Evolutionary conservation across 2,888 invertebrate species (phyloP), one percentile per base, ranked within the genome.

Genomic region (Rhagophthalmus giganteus): DNA sequence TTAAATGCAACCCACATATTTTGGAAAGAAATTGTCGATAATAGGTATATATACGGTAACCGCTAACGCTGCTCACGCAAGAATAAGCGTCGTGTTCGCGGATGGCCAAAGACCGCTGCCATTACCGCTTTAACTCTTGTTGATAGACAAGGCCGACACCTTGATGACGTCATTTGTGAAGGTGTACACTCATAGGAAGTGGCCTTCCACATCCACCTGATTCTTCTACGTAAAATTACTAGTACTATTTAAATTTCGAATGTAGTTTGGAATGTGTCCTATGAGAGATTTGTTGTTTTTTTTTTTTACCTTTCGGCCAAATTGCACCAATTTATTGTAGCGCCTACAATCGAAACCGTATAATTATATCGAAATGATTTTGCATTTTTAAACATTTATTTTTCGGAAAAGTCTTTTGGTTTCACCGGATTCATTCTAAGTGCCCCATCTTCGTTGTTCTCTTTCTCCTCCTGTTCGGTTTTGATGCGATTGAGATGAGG

Each of bases 391-490:
- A 5, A 20, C 7, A 25, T 25, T 28, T 38, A 45, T 25, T 37
- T 44, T 12, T 33, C 39, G 2, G 24, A 28, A 24, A 16, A 27
- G n/a, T 45, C 51, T 31, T 46, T 52, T 1, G 15, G 24, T 12
- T 33, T 46, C 1, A 15, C n/a, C 4, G 20, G 9, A 15, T 13
- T 31, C 7, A 44, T 27, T 11, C 28, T 33, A 10, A 38, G 10
- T 8, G 42, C 53, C n/a, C 37, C 40, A 11, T 68, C 63, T 11
- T 69, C 68, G 11, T 66, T 65, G 34, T 70, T 66, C 26, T 70
- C 66, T 28, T 68, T 68, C 5, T 65, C 68, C 5, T 68, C 67
- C 25, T 60, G 59, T 38, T 69, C 70, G 24, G 63, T 61, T 56
- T 72, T 71, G 25, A 70, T 66, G 34, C 60, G 59, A 25, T 57